Evolutionary conservation across 1,140 invertebrate species (phyloP).

Genomic region (Plodia interpunctella): DNA sequence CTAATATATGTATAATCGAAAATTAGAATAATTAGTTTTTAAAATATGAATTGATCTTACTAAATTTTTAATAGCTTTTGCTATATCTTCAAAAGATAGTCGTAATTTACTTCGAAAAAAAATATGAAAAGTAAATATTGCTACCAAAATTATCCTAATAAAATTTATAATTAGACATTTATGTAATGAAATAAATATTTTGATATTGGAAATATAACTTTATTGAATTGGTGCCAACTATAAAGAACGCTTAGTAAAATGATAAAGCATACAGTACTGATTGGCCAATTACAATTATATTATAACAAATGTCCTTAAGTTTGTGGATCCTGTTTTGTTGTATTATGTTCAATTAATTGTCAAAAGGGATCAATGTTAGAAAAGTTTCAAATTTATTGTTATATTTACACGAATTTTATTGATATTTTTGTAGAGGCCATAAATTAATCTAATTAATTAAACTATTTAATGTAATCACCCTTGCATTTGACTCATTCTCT

Average conservation of each 20-base stretch:
- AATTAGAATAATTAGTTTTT: constrained; percentile 8
- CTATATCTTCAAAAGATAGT: constrained; percentile 13
- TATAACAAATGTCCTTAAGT: constrained; percentile 10
- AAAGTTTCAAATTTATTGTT: constrained; percentile 17
- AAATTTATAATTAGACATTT: not conserved
- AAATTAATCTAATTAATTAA: not conserved
- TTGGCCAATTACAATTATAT: constrained; percentile 19
- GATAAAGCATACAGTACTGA: constrained; percentile 20
- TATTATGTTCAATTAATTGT: constrained; percentile 27
- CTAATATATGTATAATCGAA: constrained; percentile 18
- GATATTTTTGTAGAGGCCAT: constrained; percentile 1
- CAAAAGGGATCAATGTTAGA: constrained; percentile 45
- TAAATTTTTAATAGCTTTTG: constrained; percentile 10
- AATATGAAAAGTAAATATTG: not conserved
- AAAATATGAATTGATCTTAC: not conserved
- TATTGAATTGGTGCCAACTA: constrained; percentile 39
- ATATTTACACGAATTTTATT: not conserved
- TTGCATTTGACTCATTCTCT: not conserved
- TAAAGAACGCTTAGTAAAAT: constrained; percentile 18
- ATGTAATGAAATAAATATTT: constrained; percentile 15
- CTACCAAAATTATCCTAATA: not conserved
- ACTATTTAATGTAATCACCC: not conserved
- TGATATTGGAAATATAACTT: constrained; percentile 19
- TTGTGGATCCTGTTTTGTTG: constrained; percentile 9
- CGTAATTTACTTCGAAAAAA: constrained; percentile 6